phyloP scores from a whole-genome alignment of 2,888 invertebrate species.

The Noctua comes region DNA sequence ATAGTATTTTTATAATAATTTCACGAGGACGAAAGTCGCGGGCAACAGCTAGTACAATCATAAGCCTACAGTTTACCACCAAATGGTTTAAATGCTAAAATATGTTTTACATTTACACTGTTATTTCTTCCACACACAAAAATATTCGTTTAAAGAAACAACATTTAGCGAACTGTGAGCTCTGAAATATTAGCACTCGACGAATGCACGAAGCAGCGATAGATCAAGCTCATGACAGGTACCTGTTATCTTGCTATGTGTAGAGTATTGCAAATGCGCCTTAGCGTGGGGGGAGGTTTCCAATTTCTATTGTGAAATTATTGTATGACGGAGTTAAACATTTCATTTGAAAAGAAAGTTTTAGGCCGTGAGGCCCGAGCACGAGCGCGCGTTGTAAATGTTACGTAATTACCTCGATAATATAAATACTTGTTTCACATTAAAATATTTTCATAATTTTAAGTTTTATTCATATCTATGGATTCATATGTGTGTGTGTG shows the following conservation, averaged over 20 bases:
- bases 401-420: too few species aligned
- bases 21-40: too few species aligned
- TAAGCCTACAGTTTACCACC: neutral
- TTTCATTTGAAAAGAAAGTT: too few species aligned
- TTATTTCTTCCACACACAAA: neutral
- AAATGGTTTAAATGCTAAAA: neutral
- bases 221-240: conserved; percentile 12
- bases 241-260: conserved; percentile 6
- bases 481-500: too few species aligned
- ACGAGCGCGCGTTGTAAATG: too few species aligned
- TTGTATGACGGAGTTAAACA: too few species aligned
- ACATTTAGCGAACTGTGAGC: neutral
- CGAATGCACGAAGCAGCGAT: conserved; percentile 7
- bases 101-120: neutral
- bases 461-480: too few species aligned
- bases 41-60: too few species aligned
- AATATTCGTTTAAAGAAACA: neutral
- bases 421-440: too few species aligned
- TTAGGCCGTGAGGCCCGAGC: too few species aligned
- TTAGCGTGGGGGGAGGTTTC: neutral
- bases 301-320: neutral
- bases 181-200: conserved; percentile 1
- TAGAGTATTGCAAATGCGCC: neutral
- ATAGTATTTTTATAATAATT: too few species aligned
- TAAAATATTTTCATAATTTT: too few species aligned